Evolutionary conservation across 2,797 vertebrate genomes (phyloP).

Genomic region (Sebastes itinus): DNA sequence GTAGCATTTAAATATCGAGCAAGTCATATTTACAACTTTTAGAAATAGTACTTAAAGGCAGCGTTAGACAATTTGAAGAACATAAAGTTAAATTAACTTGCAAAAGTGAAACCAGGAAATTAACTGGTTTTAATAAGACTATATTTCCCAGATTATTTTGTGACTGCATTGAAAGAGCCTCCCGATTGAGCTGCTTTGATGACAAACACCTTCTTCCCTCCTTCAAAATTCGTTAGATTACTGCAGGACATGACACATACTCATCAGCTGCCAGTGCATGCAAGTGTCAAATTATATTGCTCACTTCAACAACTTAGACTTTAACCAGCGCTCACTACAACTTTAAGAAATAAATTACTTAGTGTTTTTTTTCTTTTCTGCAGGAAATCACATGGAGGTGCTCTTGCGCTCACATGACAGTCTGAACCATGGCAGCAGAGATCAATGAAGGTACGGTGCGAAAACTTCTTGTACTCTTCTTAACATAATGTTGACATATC

Average conservation of each 20-base stretch:
- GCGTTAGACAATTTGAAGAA: neutral
- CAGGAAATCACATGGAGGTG: slow-evolving; percentile 89
- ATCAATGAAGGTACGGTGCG: slow-evolving; percentile 83
- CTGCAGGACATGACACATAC: neutral
- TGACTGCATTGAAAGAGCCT: neutral
- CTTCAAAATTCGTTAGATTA: neutral
- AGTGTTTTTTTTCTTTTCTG: slow-evolving; percentile 54
- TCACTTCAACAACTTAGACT: slow-evolving; percentile 38
- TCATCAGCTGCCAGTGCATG: neutral
- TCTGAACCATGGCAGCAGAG: slow-evolving; percentile 81
- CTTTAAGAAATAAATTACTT: slow-evolving; percentile 80
- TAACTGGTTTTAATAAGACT: neutral
- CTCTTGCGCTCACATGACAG: slow-evolving; percentile 84
- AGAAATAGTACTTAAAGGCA: neutral
- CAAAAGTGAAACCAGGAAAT: slow-evolving; percentile 25
- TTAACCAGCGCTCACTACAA: slow-evolving; percentile 68
- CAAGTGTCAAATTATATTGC: neutral
- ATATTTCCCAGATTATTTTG: too few species aligned
- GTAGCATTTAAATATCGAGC: neutral
- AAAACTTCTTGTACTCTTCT: slow-evolving; percentile 23
- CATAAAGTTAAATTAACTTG: neutral
- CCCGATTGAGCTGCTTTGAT: neutral
- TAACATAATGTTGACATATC: neutral
- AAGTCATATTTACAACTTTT: neutral
- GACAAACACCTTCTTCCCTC: neutral